These are phyloP conservation scores for Machimus rusticus DNA, from an alignment of 2,888 invertebrate genomes.

Conservation along the genomic window DNA sequence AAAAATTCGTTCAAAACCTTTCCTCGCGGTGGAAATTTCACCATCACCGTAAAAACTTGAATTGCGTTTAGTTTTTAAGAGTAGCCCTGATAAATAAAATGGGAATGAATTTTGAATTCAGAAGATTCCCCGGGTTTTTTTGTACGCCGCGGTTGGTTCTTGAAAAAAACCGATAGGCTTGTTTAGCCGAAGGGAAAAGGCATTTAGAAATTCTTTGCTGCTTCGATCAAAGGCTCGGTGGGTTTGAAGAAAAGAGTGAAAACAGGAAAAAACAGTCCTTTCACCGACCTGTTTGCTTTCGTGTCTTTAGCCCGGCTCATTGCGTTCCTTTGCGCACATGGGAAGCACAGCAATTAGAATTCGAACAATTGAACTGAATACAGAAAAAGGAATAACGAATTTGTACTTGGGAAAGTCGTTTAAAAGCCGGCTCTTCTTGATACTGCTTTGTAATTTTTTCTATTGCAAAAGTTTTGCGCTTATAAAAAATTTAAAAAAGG, in stretches of 20 bases:
- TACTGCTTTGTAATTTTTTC: background rate
- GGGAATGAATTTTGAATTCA: background rate
- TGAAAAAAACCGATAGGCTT: slow-evolving; percentile 27
- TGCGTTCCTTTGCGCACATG: background rate
- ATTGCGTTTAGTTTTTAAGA: background rate
- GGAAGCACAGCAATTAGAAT: slow-evolving; percentile 45
- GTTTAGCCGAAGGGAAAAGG: slow-evolving; percentile 8
- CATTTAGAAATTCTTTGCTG: background rate
- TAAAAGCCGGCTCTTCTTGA: background rate
- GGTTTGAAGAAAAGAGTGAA: slow-evolving; percentile 25
- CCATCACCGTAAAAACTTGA: background rate
- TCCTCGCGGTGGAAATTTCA: background rate
- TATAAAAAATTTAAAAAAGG: background rate
- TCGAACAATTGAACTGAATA: background rate
- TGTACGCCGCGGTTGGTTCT: background rate
- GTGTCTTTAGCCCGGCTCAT: background rate
- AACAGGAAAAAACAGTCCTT: slow-evolving; percentile 29
- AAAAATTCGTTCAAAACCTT: background rate
- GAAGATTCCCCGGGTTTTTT: slow-evolving; percentile 6
- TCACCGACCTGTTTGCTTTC: slow-evolving; percentile 43
- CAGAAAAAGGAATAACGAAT: background rate
- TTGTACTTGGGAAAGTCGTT: background rate
- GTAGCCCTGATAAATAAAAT: background rate
- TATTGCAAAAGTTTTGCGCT: too few relatives aligned
- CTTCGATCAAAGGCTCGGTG: background rate